Evolutionary conservation across 2,888 invertebrate species (phyloP).

Genomic region (Lasioglossum vierecki): DNA sequence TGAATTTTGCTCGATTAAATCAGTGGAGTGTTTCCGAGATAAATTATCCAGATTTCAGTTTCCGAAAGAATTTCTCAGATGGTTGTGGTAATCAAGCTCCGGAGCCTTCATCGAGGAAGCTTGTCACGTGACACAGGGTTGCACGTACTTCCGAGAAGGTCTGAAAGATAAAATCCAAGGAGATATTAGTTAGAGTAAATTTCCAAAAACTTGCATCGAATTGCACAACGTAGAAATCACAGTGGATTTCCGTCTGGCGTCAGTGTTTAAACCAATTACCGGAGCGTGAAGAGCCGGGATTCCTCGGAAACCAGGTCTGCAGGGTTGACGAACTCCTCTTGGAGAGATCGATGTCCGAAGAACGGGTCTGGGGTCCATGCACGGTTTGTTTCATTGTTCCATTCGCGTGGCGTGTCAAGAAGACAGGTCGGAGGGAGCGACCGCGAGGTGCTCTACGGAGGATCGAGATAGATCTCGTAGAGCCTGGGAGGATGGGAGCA

Average conservation of each 20-base stretch:
- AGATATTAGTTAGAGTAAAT: background rate
- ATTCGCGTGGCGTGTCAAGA: slow-evolving; percentile 3
- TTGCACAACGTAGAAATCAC: background rate
- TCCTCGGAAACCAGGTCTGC: background rate
- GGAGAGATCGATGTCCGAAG: slow-evolving; percentile 10
- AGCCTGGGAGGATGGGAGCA: slow-evolving; percentile 33
- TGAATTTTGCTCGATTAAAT: background rate
- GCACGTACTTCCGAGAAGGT: background rate
- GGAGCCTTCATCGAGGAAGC: background rate
- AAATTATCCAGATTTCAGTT: background rate
- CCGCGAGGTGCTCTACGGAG: background rate
- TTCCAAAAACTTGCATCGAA: background rate
- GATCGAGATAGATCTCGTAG: background rate
- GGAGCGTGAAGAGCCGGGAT: background rate
- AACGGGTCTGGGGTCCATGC: background rate
- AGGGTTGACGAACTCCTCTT: background rate
- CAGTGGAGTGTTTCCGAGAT: background rate
- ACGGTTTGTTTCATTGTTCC: slow-evolving; percentile 2
- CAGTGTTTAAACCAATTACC: background rate
- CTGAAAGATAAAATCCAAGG: background rate
- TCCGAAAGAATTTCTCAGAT: background rate
- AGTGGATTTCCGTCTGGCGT: too few relatives aligned
- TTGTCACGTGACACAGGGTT: background rate
- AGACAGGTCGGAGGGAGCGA: background rate
- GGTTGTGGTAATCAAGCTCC: background rate